phyloP scores from a whole-genome alignment of 23 tunicate genomes.

The Diplosoma virens region DNA sequence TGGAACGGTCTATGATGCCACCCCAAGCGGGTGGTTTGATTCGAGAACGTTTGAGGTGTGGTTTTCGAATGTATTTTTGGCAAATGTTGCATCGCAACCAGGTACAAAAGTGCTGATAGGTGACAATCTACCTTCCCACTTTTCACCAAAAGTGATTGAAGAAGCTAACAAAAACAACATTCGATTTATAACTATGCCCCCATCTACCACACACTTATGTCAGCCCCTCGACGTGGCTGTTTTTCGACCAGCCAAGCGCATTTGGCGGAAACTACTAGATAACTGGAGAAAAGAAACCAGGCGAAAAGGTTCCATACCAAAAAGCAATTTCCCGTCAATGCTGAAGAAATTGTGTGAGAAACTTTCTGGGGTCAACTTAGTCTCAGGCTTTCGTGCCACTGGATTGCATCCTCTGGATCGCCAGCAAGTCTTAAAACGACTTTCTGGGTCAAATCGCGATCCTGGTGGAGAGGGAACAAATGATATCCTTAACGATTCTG shows the following conservation, averaged over 20 bases:
- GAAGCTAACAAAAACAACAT: not conserved
- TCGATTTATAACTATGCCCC: not conserved
- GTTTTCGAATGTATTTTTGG: not conserved
- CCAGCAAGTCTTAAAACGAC: slow-evolving; percentile 8
- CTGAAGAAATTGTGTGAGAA: slow-evolving; percentile 7
- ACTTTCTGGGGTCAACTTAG: not conserved
- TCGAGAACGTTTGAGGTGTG: slow-evolving; percentile 18
- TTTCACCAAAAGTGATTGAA: not conserved
- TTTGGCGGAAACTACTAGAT: slow-evolving; percentile 7
- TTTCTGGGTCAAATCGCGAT: not conserved
- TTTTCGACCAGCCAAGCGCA: slow-evolving; percentile 9
- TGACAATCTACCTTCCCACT: slow-evolving; percentile 12
- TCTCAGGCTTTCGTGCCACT: slow-evolving; percentile 1
- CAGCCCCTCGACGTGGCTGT: slow-evolving; percentile 18
- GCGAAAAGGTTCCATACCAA: slow-evolving; percentile 4
- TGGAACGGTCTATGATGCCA: slow-evolving; percentile 19
- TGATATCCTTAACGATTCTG: not conserved
- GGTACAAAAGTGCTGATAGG: slow-evolving; percentile 5
- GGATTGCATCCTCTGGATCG: slow-evolving; percentile 7
- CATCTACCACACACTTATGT: slow-evolving; percentile 12
- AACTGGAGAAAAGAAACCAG: slow-evolving; percentile 15
- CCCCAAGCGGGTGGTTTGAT: slow-evolving; percentile 19
- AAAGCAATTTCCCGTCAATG: not conserved
- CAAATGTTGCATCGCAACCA: too few species aligned
- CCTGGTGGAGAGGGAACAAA: not conserved